Conservation (phyloP, 1,140 invertebrate species). For the Yoshiicerus persimilis region DNA sequence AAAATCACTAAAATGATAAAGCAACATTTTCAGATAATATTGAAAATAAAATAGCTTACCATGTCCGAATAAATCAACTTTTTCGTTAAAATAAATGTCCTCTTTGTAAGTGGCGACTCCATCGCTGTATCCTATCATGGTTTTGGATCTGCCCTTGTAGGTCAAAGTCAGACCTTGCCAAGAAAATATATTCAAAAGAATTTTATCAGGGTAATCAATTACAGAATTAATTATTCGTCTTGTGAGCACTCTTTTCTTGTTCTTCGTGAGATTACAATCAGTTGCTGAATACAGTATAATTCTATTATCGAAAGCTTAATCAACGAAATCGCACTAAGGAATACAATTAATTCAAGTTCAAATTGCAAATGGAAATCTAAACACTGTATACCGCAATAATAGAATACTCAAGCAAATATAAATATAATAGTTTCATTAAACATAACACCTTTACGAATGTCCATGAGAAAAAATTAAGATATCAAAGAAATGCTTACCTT, state of each 20-base stretch:
- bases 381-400: neutral
- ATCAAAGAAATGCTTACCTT: constrained; percentile 17
- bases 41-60: constrained; percentile 12
- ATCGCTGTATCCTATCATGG: neutral
- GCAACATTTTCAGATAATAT: no score
- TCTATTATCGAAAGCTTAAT: neutral
- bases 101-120: constrained; percentile 26
- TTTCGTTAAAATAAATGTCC: constrained; percentile 38
- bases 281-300: neutral
- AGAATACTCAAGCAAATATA: neutral
- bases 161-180: neutral
- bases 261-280: neutral
- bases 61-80: constrained; percentile 39
- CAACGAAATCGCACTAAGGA: neutral
- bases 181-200: neutral
- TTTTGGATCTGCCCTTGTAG: constrained; percentile 16
- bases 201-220: neutral
- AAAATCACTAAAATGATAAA: no score
- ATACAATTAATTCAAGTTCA: constrained; percentile 6
- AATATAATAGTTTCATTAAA: neutral
- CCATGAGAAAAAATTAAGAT: neutral
- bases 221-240: neutral
- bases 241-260: neutral
- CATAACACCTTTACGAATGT: neutral
- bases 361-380: no score